Evolutionary conservation across 2,113 vertebrate genomes (phyloP).

Genomic region (Madoqua kirkii): DNA sequence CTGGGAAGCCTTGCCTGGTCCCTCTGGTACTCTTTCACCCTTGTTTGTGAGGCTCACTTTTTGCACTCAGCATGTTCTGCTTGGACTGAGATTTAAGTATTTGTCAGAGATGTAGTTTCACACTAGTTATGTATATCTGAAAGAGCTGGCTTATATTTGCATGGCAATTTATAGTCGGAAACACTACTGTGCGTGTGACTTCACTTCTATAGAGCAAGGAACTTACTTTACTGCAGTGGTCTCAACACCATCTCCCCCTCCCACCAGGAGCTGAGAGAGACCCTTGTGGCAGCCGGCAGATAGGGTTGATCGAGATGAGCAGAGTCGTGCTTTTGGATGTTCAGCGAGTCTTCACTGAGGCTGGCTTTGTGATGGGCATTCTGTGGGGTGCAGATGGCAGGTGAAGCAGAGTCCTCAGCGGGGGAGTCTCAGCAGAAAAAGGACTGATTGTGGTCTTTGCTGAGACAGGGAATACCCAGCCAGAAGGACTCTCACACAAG

Average conservation of each 20-base stretch:
- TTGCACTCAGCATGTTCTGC: neutral
- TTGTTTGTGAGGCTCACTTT: neutral
- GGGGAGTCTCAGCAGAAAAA: neutral
- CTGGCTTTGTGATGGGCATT: neutral
- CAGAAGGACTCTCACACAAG: neutral
- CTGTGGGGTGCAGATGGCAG: neutral
- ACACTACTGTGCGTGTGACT: neutral
- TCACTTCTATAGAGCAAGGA: neutral
- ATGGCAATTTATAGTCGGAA: neutral
- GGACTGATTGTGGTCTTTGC: neutral
- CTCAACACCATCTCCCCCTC: accelerated
- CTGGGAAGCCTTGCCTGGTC: neutral
- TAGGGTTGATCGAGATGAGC: accelerated
- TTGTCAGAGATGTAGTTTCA: neutral
- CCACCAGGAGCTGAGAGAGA: neutral
- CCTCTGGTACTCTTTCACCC: too few species aligned
- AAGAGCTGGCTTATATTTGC: neutral
- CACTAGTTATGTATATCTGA: neutral
- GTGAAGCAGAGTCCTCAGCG: neutral
- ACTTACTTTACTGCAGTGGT: neutral
- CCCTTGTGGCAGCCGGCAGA: neutral
- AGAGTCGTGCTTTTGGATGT: accelerated
- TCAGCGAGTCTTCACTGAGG: neutral
- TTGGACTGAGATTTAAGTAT: neutral
- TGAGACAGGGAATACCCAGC: neutral